Conservation (phyloP, 2,888 invertebrate species). For the Epirrita christyi region DNA sequence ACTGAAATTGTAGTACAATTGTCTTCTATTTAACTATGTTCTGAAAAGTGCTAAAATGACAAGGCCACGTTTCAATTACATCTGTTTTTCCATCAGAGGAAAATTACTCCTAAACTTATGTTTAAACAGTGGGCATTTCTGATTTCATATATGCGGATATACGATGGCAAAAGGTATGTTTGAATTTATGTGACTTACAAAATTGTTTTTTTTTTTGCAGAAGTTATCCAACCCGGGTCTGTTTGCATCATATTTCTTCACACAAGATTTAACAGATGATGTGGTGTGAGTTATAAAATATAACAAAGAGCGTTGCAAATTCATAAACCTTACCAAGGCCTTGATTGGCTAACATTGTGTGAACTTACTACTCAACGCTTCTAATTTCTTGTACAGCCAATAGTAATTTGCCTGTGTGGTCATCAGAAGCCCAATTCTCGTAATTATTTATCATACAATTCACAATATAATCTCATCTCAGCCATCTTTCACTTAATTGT, state of each 20-base stretch:
- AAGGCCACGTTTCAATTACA: no score
- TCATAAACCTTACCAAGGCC: conserved; percentile 39
- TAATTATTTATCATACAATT: no score
- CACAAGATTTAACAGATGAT: conserved; percentile 32
- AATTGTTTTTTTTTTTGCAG: conserved; percentile 12
- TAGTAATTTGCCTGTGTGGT: neutral
- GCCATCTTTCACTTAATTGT: no score
- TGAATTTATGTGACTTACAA: neutral
- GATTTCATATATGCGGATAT: no score
- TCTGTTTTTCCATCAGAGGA: no score
- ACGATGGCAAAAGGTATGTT: no score
- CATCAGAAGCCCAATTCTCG: no score
- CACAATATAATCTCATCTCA: no score
- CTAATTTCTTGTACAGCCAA: conserved; percentile 17
- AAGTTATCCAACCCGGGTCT: conserved; percentile 18
- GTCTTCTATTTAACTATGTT: neutral
- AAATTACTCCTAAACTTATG: no score
- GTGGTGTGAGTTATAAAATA: conserved; percentile 30
- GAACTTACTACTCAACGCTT: conserved; percentile 34
- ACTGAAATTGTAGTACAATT: neutral
- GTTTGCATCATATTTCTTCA: conserved; percentile 29
- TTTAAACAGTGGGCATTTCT: no score
- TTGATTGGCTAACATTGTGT: conserved; percentile 39
- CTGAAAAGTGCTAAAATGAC: neutral
- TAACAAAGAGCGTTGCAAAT: conserved; percentile 43